These are phyloP conservation scores for Hetaerina titia DNA, from an alignment of 2,888 invertebrate genomes.

Conservation along the genomic window DNA sequence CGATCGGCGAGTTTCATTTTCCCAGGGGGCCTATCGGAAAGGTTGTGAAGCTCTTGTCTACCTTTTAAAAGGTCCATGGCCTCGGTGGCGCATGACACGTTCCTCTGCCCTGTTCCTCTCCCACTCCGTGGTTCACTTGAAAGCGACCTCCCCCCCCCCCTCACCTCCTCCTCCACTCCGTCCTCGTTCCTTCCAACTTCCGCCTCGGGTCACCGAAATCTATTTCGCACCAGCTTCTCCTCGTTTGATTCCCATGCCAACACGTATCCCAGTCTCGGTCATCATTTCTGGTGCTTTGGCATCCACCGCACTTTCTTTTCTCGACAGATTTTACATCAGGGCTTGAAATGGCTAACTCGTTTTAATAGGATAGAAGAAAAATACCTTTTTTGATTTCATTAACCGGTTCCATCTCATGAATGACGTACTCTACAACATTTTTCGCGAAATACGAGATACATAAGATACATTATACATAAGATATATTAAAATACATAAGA, in stretches of 20 bases:
- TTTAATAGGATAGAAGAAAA: no score
- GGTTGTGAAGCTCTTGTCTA: neutral
- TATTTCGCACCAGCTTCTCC: neutral
- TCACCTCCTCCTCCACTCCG: neutral
- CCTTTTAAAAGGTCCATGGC: constrained; percentile 1
- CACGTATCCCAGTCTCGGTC: neutral
- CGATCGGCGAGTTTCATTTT: no score
- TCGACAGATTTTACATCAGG: neutral
- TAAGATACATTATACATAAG: no score
- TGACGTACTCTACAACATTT: no score
- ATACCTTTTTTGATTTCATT: no score
- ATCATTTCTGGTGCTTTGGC: neutral
- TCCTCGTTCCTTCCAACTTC: neutral
- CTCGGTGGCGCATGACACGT: neutral
- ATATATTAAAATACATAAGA: no score
- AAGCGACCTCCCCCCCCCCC: neutral
- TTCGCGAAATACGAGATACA: no score
- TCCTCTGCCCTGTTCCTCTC: neutral
- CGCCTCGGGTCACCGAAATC: neutral
- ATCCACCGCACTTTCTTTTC: neutral
- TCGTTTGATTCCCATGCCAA: neutral
- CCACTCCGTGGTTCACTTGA: neutral
- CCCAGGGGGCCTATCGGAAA: neutral
- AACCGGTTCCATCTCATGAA: no score
- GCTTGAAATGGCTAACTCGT: no score